Base-by-base conservation (phyloP, 2,888 invertebrate species). In the Trilocha varians region DNA sequence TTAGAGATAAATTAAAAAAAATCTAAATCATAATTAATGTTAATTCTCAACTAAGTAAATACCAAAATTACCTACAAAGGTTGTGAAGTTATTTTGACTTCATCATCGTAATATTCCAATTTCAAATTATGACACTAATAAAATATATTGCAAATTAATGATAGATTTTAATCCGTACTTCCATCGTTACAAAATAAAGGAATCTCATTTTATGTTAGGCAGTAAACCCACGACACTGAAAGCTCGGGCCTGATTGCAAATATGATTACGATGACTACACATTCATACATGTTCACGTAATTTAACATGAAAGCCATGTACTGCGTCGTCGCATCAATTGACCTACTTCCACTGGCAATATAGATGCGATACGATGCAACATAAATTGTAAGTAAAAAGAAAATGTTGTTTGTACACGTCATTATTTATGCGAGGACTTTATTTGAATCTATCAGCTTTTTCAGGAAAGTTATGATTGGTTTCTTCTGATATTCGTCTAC, bases 401-500 rank as follows among this genome's bases (percentile, higher is more conserved):
- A 25, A 25, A 49, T 43, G 5, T 25, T 25, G 18, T 18, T 25
- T 25, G 11, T 25, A 18, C 11, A 6, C 8, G 25, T 8, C 18
- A 44, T 33, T 16, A 34, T 44, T 42, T 42, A 35, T 40, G 18
- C 34, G 42, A 42, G n/a, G n/a, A n/a, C n/a, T n/a, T n/a, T n/a
- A n/a, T n/a, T n/a, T n/a, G n/a, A n/a, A n/a, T n/a, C n/a, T n/a
- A n/a, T n/a, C n/a, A n/a, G n/a, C n/a, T n/a, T n/a, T n/a, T n/a
- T n/a, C n/a, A n/a, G n/a, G n/a, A n/a, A n/a, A n/a, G n/a, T n/a
- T n/a, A n/a, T n/a, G n/a, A n/a, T n/a, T n/a, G n/a, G n/a, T n/a
- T n/a, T n/a, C n/a, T n/a, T n/a, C n/a, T n/a, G n/a, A n/a, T n/a
- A n/a, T n/a, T n/a, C n/a, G n/a, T n/a, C n/a, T n/a, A n/a, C n/a